phyloP scores from a whole-genome alignment of 2,797 vertebrate species.

The Hydrophis major region DNA sequence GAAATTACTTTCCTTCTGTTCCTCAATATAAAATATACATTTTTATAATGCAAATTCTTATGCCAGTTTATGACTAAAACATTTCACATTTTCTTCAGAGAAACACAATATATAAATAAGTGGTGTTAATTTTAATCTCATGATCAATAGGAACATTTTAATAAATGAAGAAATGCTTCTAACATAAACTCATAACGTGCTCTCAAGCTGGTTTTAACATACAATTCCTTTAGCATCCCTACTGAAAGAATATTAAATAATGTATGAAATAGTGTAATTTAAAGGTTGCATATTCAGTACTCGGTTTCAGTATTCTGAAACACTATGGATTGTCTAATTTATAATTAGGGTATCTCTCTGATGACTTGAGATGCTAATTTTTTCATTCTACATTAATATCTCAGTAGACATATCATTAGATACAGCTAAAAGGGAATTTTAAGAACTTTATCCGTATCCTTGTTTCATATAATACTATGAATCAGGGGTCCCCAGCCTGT shows the following conservation, averaged over 20 bases:
- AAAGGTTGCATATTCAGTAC: neutral
- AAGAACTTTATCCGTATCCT: neutral
- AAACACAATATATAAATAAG: neutral
- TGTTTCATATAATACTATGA: neutral
- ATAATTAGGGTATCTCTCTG: neutral
- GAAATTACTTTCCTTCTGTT: neutral
- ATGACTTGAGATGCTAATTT: neutral
- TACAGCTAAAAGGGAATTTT: neutral
- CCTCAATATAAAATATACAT: neutral
- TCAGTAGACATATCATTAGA: neutral
- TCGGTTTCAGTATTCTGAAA: neutral
- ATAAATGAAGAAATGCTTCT: neutral
- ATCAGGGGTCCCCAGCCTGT: neutral
- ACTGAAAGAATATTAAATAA: neutral
- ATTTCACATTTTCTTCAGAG: neutral
- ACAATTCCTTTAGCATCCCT: neutral
- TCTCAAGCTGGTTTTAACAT: neutral
- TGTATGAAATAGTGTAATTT: neutral
- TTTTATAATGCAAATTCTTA: neutral
- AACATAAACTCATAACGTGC: neutral
- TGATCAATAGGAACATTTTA: neutral
- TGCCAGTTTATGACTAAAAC: neutral
- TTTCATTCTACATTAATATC: neutral
- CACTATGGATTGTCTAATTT: neutral
- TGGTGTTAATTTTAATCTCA: neutral